A percentile compares a stretch with the other conserved stretches of the same genome.
phyloP scores from a whole-genome alignment of 2,113 vertebrate genomes.

The Leucopsar rothschildi region DNA sequence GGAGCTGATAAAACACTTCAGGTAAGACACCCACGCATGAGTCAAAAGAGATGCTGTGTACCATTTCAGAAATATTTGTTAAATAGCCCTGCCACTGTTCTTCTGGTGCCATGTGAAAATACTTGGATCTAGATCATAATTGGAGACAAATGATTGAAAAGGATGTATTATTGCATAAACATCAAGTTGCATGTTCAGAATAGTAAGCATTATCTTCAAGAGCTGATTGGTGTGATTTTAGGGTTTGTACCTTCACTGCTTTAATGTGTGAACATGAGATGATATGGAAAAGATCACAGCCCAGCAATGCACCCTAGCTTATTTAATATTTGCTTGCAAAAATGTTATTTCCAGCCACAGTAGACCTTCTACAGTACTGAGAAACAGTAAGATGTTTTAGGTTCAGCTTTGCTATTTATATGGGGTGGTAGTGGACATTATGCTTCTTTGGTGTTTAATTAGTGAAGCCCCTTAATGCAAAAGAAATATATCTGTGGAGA shows the following conservation, averaged over 20 bases:
- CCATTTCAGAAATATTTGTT: neutral
- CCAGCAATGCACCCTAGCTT: neutral
- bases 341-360: neutral
- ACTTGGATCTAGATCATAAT: neutral
- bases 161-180: neutral
- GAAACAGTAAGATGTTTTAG: neutral
- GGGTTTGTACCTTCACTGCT: neutral
- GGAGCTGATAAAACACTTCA: slow-evolving; percentile 88
- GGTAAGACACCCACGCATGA: slow-evolving; percentile 66
- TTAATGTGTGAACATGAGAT: accelerated
- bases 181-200: neutral
- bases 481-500: neutral
- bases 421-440: neutral
- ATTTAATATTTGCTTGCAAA: neutral
- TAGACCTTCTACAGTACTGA: neutral
- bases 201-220: neutral
- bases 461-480: neutral
- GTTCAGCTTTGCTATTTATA: neutral
- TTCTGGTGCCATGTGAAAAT: neutral
- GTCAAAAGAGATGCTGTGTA: neutral
- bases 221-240: neutral
- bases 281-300: neutral
- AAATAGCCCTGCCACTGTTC: neutral
- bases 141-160: neutral
- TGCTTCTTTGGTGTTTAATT: neutral